These are phyloP conservation scores for Ladona fulva DNA, from an alignment of 1,140 invertebrate species.

Conservation along the genomic window DNA sequence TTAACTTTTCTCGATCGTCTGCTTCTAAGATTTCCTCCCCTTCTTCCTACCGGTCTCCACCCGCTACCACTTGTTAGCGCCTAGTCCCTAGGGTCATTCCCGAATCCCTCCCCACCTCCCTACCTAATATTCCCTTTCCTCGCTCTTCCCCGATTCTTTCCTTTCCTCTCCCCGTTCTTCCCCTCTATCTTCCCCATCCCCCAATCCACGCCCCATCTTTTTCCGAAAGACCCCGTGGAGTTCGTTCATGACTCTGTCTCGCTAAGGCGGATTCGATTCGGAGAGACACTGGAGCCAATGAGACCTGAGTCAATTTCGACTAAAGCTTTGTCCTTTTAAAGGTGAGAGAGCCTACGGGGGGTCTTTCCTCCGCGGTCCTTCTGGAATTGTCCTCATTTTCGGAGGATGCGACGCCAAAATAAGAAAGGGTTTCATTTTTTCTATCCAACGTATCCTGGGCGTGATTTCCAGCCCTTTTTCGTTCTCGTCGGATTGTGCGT, in stretches of 20 bases:
- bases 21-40: not conserved
- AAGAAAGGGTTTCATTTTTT: too few relatives aligned
- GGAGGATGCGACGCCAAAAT: too few relatives aligned
- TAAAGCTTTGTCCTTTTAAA: slow-evolving; percentile 9
- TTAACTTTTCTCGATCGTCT: too few relatives aligned
- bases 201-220: not conserved
- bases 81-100: not conserved
- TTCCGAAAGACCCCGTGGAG: not conserved
- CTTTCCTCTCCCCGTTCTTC: not conserved
- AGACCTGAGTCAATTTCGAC: not conserved
- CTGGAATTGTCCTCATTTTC: too few relatives aligned
- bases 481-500: too few relatives aligned
- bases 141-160: not conserved
- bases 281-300: not conserved
- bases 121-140: not conserved
- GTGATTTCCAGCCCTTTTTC: too few relatives aligned
- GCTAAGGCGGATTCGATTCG: not conserved
- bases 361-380: too few relatives aligned
- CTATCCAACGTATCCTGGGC: too few relatives aligned
- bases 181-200: not conserved
- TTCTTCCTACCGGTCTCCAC: too few relatives aligned
- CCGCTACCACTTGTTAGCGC: not conserved
- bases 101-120: not conserved
- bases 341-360: not conserved
- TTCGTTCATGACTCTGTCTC: not conserved